These are phyloP conservation scores for Melanotaenia pygmaea DNA, from an alignment of 2,797 vertebrate species.

Conservation along the genomic window DNA sequence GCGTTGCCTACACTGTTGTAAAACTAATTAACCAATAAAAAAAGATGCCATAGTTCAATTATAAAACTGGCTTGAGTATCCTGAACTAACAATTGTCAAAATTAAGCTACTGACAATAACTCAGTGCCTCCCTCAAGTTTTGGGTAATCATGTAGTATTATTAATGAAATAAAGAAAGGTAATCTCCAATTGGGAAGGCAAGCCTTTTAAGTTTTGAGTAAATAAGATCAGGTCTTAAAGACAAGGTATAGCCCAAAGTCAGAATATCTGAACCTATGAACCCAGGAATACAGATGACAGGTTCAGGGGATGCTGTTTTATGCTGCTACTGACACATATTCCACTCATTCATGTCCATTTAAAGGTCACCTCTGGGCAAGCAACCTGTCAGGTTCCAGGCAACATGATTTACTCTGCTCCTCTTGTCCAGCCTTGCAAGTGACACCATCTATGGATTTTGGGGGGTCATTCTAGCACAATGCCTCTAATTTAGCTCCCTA, in stretches of 20 bases:
- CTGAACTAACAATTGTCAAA: constrained; percentile 4
- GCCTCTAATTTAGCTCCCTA: constrained; percentile 85
- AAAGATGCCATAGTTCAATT: constrained; percentile 16
- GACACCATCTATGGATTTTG: constrained; percentile 83
- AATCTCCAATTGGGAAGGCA: constrained; percentile 4
- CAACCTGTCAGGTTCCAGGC: constrained; percentile 60
- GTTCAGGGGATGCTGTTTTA: constrained; percentile 72
- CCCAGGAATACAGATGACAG: constrained; percentile 51
- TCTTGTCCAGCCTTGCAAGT: constrained; percentile 69
- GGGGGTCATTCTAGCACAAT: constrained; percentile 84
- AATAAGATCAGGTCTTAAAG: constrained; percentile 24
- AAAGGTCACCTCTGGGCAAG: constrained; percentile 44
- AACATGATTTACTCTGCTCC: constrained; percentile 75
- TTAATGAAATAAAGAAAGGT: constrained; percentile 27
- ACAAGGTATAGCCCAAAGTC: constrained; percentile 35
- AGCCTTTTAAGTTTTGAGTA: constrained; percentile 12
- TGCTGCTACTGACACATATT: constrained; percentile 61
- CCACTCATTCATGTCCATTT: constrained; percentile 54
- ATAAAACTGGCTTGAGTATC: constrained; percentile 7
- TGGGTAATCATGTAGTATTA: neutral
- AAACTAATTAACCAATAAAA: constrained; percentile 55
- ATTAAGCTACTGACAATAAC: constrained; percentile 1
- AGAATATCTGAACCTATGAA: constrained; percentile 36
- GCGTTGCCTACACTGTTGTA: constrained; percentile 39
- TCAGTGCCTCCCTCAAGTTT: neutral